Percentiles rank a stretch among this genome's conserved stretches.
Conservation (phyloP, 1,140 invertebrate genomes). For the Homarus americanus region DNA sequence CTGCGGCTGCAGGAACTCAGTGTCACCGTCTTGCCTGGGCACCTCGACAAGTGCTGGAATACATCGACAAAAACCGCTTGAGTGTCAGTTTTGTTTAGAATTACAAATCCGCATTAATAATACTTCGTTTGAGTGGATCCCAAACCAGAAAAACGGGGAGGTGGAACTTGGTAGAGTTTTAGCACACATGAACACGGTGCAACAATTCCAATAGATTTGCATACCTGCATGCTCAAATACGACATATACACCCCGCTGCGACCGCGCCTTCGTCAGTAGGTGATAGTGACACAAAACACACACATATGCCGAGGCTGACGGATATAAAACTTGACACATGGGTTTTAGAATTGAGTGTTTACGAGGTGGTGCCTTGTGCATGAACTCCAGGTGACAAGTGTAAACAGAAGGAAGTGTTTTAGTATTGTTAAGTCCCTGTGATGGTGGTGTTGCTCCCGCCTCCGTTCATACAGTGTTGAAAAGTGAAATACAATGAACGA, state of each 20-base stretch:
- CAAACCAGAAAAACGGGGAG: background rate
- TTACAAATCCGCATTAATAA: background rate
- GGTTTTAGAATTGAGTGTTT: background rate
- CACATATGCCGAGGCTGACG: background rate
- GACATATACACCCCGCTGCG: background rate
- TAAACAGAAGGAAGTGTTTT: background rate
- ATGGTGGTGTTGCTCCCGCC: too few relatives aligned
- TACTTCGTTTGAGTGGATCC: background rate
- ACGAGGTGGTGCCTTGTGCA: background rate
- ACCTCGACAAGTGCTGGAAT: background rate
- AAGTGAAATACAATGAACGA: too few relatives aligned
- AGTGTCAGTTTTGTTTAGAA: background rate
- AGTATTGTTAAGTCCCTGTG: background rate
- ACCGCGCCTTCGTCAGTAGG: background rate
- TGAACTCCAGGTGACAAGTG: constrained; percentile 7
- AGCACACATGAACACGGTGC: background rate
- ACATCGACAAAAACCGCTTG: background rate
- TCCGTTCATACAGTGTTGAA: too few relatives aligned
- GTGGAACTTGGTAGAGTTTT: background rate
- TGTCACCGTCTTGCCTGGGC: constrained; percentile 1
- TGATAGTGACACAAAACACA: background rate
- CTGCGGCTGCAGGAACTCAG: background rate
- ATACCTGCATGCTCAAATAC: background rate
- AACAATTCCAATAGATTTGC: constrained; percentile 9
- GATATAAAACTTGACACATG: background rate